These are phyloP conservation scores for Agriotes lineatus DNA, from an alignment of 2,888 invertebrate species.

Conservation along the genomic window DNA sequence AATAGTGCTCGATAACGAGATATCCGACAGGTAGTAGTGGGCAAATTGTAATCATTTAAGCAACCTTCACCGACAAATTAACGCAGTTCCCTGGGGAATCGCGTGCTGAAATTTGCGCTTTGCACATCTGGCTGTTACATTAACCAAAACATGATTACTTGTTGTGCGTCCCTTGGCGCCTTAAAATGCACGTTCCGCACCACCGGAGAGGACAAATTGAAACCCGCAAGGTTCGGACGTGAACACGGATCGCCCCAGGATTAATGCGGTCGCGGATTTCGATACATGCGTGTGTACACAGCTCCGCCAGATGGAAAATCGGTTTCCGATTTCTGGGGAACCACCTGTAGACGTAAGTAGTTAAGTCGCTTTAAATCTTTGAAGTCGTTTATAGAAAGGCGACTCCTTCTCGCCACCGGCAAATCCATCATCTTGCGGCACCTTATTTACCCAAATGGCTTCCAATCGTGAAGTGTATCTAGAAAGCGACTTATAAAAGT, in stretches of 20 bases:
- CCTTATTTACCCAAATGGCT: neutral
- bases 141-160: neutral
- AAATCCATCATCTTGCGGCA: neutral
- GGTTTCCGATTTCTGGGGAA: neutral
- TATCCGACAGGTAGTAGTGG: too few species aligned
- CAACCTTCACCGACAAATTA: too few species aligned
- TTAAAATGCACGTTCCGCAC: slow-evolving; percentile 1
- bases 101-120: too few species aligned
- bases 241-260: neutral
- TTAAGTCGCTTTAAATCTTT: neutral
- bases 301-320: neutral
- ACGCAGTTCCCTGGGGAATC: too few species aligned
- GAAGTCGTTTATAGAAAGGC: neutral
- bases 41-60: too few species aligned
- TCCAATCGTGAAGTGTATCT: neutral
- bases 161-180: neutral
- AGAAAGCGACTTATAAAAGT: slow-evolving; percentile 4
- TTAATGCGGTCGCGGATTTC: neutral
- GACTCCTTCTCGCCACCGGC: neutral
- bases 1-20: too few species aligned
- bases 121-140: neutral
- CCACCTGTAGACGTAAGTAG: slow-evolving; percentile 3
- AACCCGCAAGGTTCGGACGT: slow-evolving; percentile 8
- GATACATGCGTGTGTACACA: neutral
- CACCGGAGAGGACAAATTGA: neutral